Evolutionary conservation across 2,797 vertebrate species (phyloP).

Genomic region (Lepus oiostolus): DNA sequence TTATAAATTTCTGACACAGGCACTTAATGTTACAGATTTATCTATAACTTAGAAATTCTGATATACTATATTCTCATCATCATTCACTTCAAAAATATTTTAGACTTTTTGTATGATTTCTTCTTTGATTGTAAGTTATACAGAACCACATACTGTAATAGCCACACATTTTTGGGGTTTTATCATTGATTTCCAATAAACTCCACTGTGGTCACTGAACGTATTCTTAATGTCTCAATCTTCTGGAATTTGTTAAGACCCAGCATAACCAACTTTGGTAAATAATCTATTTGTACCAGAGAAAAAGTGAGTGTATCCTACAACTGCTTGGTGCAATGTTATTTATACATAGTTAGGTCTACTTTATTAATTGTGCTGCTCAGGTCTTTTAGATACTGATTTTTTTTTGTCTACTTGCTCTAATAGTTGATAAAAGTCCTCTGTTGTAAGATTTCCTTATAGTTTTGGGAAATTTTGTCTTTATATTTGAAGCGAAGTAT

Average conservation of each 20-base stretch:
- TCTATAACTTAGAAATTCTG: background rate
- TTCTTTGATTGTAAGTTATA: background rate
- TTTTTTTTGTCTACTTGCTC: background rate
- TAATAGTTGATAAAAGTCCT: constrained; percentile 4
- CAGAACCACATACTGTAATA: background rate
- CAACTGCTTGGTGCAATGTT: background rate
- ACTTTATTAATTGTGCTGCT: constrained; percentile 33
- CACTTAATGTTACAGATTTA: background rate
- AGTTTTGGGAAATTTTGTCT: background rate
- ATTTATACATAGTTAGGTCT: background rate
- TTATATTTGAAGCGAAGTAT: background rate
- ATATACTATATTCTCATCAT: background rate
- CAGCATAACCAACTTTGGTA: background rate
- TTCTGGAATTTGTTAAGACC: background rate
- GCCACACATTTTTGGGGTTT: background rate
- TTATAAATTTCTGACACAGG: background rate
- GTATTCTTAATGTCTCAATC: background rate
- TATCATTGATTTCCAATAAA: background rate
- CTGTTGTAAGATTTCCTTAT: constrained; percentile 24
- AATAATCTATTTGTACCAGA: background rate
- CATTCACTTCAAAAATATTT: constrained; percentile 10
- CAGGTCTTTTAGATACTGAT: background rate
- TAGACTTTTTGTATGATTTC: background rate
- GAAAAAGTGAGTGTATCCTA: background rate
- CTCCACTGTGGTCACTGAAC: background rate